A percentile compares a stretch with the other conserved stretches of the same genome.
Conservation (phyloP, 2,113 vertebrate genomes). For the Pituophis catenifer region DNA sequence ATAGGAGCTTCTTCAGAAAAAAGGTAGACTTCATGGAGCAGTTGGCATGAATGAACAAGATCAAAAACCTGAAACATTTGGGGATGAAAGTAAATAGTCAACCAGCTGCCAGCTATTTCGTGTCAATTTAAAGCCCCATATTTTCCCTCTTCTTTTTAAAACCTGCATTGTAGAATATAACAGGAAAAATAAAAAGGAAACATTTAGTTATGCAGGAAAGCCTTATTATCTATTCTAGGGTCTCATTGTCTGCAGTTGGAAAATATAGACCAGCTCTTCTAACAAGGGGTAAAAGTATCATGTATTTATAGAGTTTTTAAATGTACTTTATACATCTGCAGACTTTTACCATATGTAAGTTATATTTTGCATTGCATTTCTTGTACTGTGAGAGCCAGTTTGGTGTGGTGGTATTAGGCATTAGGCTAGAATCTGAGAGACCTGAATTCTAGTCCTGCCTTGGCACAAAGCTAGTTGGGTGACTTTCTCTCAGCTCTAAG, state of each 20-base stretch:
- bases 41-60: slow-evolving; percentile 58
- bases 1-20: slow-evolving; percentile 51
- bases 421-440: background rate
- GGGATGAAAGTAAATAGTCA: background rate
- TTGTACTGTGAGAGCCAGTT: background rate
- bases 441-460: background rate
- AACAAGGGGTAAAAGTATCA: background rate
- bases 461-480: background rate
- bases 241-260: background rate
- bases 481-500: background rate
- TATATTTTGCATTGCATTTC: background rate
- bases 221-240: background rate
- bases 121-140: slow-evolving; percentile 2
- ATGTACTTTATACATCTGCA: background rate
- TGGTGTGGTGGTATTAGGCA: background rate
- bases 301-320: background rate
- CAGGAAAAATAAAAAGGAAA: slow-evolving; percentile 21
- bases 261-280: background rate
- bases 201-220: background rate
- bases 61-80: slow-evolving; percentile 62
- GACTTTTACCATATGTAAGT: background rate
- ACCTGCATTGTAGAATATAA: slow-evolving; percentile 6
- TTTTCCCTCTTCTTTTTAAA: background rate
- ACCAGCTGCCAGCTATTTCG: slow-evolving; percentile 10
- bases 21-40: slow-evolving; percentile 59